Evolutionary conservation across 2,797 vertebrate genomes (phyloP).

Genomic region (Fistularia commersonii): DNA sequence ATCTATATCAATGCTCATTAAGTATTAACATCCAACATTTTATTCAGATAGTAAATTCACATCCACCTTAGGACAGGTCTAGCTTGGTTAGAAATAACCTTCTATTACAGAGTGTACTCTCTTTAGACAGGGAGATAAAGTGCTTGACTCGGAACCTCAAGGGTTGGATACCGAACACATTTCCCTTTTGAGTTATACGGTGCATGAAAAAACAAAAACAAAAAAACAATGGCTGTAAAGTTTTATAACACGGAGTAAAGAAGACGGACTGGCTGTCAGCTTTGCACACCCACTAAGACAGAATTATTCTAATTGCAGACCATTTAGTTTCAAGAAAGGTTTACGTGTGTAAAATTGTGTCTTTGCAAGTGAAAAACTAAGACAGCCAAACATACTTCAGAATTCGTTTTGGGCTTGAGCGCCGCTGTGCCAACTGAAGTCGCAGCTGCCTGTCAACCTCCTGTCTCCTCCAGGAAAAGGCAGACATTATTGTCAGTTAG

Average conservation of each 20-base stretch:
- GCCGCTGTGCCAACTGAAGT: slow-evolving; percentile 23
- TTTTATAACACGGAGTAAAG: slow-evolving; percentile 17
- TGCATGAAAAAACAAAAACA: slow-evolving; percentile 31
- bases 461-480: slow-evolving; percentile 18
- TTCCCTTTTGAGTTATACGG: slow-evolving; percentile 52
- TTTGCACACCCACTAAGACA: slow-evolving; percentile 15
- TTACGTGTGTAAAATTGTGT: background rate
- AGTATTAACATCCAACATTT: slow-evolving; percentile 17
- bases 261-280: slow-evolving; percentile 38
- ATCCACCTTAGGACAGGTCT: slow-evolving; percentile 36
- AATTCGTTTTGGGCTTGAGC: slow-evolving; percentile 21
- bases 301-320: slow-evolving; percentile 34
- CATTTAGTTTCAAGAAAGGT: slow-evolving; percentile 22
- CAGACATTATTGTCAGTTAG: slow-evolving; percentile 38
- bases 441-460: slow-evolving; percentile 31
- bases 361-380: background rate
- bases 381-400: slow-evolving; percentile 2
- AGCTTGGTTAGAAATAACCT: slow-evolving; percentile 27
- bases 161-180: slow-evolving; percentile 38
- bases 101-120: slow-evolving; percentile 56
- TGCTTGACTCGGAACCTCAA: slow-evolving; percentile 44
- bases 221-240: slow-evolving; percentile 29
- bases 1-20: slow-evolving; percentile 34
- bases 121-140: slow-evolving; percentile 59
- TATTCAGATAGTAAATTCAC: slow-evolving; percentile 39